Base-by-base conservation (phyloP, 2,888 invertebrate genomes). In the Lasioglossum marginatum region DNA sequence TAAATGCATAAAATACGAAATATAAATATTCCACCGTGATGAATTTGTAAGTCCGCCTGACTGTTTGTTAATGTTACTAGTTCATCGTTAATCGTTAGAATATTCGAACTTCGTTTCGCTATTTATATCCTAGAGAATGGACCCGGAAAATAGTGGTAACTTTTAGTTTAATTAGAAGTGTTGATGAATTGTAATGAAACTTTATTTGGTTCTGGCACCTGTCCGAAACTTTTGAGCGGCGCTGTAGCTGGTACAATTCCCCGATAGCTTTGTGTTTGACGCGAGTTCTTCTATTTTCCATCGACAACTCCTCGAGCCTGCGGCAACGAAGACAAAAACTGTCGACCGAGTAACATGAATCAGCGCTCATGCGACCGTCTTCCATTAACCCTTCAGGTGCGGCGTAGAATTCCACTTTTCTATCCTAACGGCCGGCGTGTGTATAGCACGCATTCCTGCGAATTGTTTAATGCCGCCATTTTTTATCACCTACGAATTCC, bases 371-470 rank as follows among this genome's bases (percentile, higher is more conserved):
- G 63, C 63, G 31, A 63, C 63, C 63, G 31, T 63, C 63, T 63
- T 63, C 63, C 63, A 63, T 63, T 63, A 63, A 63, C 63, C 63
- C 63, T 63, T 63, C 63, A 31, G 63, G 63, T 31, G 31, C 63
- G 63, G 63, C 63, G 63, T 63, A 63, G 31, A 60, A 63, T 63
- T 63, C 63, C 63, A 31, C 63, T 63, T 63, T 63, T 63, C 31
- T 63, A 31, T 63, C 63, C 16, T 63, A 63, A 82, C 73, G 79
- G 79, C 16, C 27, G n/a, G 14, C n/a, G 27, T 31, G 63, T 31
- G 27, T 63, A 31, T 63, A 63, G 5, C 60, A 31, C 60, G 31
- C 63, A 63, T 63, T 63, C 63, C 63, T 31, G 4, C 6, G 31
- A 63, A 27, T 63, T 63, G 31, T 63, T 63, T 31, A 63, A 31